Evolutionary conservation across 2,888 invertebrate species (phyloP), one percentile per base, ranked within the genome.

Genomic region (Aromia moschata): DNA sequence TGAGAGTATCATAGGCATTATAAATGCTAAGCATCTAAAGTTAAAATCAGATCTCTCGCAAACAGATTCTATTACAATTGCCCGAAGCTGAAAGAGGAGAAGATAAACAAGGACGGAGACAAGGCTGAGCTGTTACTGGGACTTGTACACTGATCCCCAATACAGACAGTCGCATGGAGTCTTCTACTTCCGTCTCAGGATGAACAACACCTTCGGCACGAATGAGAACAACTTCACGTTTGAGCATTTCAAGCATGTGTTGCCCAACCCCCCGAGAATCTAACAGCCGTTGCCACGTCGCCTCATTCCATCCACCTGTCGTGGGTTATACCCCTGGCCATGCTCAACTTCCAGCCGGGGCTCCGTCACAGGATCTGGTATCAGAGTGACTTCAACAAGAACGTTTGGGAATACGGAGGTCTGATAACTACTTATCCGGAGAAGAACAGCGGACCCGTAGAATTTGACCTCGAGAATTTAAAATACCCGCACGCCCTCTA

Each of bases 401-500:
- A 75, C 58, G 74, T 79, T 11, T 85, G 85, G 84, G 52, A 63
- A 31, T 51, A 61, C 7, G 68, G 57, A 10, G 65, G 54, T 5
- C 14, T 64, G 9, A 60, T 69, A n/a, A 62, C 44, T 14, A 51
- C 67, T 16, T 41, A 25, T 1, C 38, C 30, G n/a, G 59, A 62
- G 12, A 64, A 5, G 2, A 11, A 10, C 3, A 33, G 59, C 37
- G 56, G 46, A 3, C 57, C 63, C 31, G 62, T 74, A 2, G 47
- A 63, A 18, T 77, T 73, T 54, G 83, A 84, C 69, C 78, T 90
- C 15, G 83, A 83, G 5, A 81, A 83, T 64, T 79, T 91, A 40
- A 83, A 85, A 54, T 89, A 87, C 79, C 87, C 91, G 0, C 85
- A 90, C 73, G 84, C 86, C 65, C 83, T 85, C 46, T 93, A 92